Conservation (phyloP, 2,888 invertebrate species). For the Sceliomorpha sp. region DNA sequence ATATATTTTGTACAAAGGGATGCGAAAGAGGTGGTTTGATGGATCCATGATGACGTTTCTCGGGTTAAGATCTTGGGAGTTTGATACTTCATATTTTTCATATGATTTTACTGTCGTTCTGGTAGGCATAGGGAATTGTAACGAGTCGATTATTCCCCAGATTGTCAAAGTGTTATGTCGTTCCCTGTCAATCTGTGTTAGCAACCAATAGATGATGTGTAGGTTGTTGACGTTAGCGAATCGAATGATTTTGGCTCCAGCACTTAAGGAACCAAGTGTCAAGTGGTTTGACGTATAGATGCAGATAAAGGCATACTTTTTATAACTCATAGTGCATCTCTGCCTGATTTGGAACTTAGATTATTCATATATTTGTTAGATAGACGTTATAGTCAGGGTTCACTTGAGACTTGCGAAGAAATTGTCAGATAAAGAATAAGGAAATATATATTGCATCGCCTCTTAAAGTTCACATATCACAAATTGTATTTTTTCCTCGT, state of each 20-base stretch:
- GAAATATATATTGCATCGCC: no score
- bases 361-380: constrained; percentile 59
- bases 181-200: constrained; percentile 76
- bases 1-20: no score
- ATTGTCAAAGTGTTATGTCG: constrained; percentile 69
- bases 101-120: no score
- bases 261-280: constrained; percentile 51
- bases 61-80: no score
- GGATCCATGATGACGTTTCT: no score
- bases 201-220: constrained; percentile 73
- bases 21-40: no score
- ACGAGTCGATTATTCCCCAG: no score
- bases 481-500: neutral
- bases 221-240: constrained; percentile 71
- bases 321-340: constrained; percentile 72
- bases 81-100: no score
- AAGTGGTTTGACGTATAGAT: constrained; percentile 56
- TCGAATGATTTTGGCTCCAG: constrained; percentile 58
- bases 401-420: constrained; percentile 26
- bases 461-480: no score
- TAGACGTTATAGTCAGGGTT: constrained; percentile 56
- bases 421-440: no score
- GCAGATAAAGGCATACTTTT: constrained; percentile 48
- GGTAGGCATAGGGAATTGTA: no score
- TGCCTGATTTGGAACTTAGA: constrained; percentile 69